Evolutionary conservation across 2,888 invertebrate species (phyloP).

Genomic region (Leptinotarsa juncta): DNA sequence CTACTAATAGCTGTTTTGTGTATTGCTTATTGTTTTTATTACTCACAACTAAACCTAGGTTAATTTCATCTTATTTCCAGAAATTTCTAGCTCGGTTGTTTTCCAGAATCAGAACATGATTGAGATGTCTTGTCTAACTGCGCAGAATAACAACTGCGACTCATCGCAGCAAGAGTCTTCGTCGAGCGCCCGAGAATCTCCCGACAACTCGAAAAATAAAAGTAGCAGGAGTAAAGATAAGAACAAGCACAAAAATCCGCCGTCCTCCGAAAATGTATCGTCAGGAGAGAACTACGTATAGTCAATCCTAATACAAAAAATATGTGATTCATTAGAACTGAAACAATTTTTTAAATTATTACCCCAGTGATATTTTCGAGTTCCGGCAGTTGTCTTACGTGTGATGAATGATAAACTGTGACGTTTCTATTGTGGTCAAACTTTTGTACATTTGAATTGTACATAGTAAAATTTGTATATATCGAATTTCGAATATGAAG

Average conservation of each 20-base stretch:
- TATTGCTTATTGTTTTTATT: slow-evolving; percentile 53
- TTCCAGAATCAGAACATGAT: slow-evolving; percentile 70
- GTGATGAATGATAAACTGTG: slow-evolving; percentile 29
- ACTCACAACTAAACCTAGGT: slow-evolving; percentile 66
- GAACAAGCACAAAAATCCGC: slow-evolving; percentile 38
- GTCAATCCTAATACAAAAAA: slow-evolving; percentile 28
- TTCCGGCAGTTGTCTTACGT: slow-evolving; percentile 31
- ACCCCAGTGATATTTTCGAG: slow-evolving; percentile 19
- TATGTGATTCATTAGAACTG: slow-evolving; percentile 32
- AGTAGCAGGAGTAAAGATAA: slow-evolving; percentile 46
- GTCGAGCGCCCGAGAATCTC: slow-evolving; percentile 41
- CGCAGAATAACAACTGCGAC: slow-evolving; percentile 73
- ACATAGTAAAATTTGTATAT: slow-evolving; percentile 33
- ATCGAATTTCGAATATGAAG: slow-evolving; percentile 28
- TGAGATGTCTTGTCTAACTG: slow-evolving; percentile 76
- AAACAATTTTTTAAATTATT: slow-evolving; percentile 22
- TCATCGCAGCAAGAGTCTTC: slow-evolving; percentile 42
- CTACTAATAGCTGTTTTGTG: slow-evolving; percentile 58
- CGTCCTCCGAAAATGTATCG: slow-evolving; percentile 41
- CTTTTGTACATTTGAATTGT: slow-evolving; percentile 36
- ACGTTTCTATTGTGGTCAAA: slow-evolving; percentile 29
- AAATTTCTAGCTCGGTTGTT: slow-evolving; percentile 67
- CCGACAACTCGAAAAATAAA: slow-evolving; percentile 44
- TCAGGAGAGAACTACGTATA: slow-evolving; percentile 53
- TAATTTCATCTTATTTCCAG: slow-evolving; percentile 66